Evolutionary conservation across 2,113 vertebrate genomes (phyloP).

Genomic region (Machaerirhynchus nigripectus): DNA sequence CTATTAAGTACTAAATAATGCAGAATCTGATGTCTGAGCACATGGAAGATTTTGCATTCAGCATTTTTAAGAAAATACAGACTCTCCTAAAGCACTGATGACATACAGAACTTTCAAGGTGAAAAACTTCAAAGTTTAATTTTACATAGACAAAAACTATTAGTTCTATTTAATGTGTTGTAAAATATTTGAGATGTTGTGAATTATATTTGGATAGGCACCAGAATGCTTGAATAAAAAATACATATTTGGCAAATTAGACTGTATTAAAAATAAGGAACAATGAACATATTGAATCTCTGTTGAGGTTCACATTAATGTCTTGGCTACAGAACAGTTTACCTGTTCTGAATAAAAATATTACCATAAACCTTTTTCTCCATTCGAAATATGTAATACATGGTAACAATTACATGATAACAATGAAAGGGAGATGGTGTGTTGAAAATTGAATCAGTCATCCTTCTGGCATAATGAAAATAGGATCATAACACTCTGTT

Average conservation of each 20-base stretch:
- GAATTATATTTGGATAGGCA: neutral
- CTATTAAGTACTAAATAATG: neutral
- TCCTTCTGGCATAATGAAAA: neutral
- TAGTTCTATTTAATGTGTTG: neutral
- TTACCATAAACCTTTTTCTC: neutral
- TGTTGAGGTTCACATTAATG: neutral
- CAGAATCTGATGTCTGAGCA: neutral
- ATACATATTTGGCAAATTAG: neutral
- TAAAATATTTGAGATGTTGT: neutral
- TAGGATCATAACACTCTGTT: neutral
- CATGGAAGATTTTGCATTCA: neutral
- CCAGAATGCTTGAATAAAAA: neutral
- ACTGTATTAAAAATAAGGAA: neutral
- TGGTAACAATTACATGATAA: neutral
- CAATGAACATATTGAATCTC: neutral
- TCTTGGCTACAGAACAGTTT: neutral
- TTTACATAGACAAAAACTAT: neutral
- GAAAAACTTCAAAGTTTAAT: neutral
- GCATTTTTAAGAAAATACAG: neutral
- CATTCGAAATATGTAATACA: neutral
- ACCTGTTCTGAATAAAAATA: neutral
- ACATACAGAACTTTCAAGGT: neutral
- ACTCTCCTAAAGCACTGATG: neutral
- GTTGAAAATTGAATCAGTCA: neutral
- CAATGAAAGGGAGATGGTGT: neutral